Base-by-base conservation (phyloP, 2,113 vertebrate species). In the Rhinolophus sinicus region DNA sequence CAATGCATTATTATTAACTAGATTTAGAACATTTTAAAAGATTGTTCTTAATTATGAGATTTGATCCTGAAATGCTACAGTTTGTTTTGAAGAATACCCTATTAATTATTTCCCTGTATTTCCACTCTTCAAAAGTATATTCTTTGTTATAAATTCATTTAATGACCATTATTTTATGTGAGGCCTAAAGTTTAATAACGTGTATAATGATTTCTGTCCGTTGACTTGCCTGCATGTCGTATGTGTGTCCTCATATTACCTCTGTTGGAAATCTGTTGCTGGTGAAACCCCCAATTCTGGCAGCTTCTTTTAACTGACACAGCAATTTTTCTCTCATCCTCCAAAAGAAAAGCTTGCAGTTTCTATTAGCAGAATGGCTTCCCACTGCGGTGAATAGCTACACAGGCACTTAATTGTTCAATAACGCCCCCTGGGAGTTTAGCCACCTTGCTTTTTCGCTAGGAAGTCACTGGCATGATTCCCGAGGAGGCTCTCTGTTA, bases 371-470 rank as follows among this genome's bases (percentile, higher is more conserved):
- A 52, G 35, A 19, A 33, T 65, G 70, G 16, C 44, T 96, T 70
- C 76, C 28, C 64, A 28, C 30, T 89, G 33, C 72, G 40, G n/a
- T 24, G 52, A 58, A 26, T 50, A 97, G 93, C 92, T 93, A 67
- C 84, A 97, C 80, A 89, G 30, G 3, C 12, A 4, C 77, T 35
- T 64, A 56, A 87, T 96, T 97, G 72, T 97, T 98, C 60, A 96
- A 0, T 80, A 83, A 35, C 9, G 35, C 86, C 64, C 80, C 44
- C 12, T 91, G 93, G 94, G 76, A 76, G 72, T 96, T 67, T 47
- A 67, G 76, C 84, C 77, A 62, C 96, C 88, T 97, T 96, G 72
- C 26, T 52, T 97, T 97, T 96, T 94, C 9, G 52, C 14, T 28
- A 89, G 73, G 64, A 77, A 94, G 56, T 70, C 52, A 18, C 38